Evolutionary conservation across 2,888 invertebrate species (phyloP).

Genomic region (Pasiphila rectangulata): DNA sequence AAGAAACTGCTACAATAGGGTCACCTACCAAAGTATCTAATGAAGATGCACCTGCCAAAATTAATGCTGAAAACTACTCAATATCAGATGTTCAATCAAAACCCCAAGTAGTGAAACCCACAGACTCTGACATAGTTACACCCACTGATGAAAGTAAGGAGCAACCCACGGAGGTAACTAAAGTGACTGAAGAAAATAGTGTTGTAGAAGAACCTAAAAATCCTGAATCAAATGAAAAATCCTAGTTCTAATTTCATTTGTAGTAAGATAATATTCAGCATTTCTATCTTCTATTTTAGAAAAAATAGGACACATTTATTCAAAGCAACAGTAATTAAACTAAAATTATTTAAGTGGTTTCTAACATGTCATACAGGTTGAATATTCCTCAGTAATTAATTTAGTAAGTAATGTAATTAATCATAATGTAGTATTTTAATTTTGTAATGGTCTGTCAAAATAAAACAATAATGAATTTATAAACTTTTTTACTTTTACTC

Average conservation of each 20-base stretch:
- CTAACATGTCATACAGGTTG: slow-evolving; percentile 8
- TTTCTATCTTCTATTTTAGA: slow-evolving; percentile 8
- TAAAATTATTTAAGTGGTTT: slow-evolving; percentile 1
- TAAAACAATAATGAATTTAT: slow-evolving; percentile 21
- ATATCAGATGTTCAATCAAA: slow-evolving; percentile 71
- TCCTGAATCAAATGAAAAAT: slow-evolving; percentile 17
- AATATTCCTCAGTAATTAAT: slow-evolving; percentile 1
- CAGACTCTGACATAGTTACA: not conserved
- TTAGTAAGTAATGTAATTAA: slow-evolving; percentile 12
- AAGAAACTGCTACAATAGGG: slow-evolving; percentile 32
- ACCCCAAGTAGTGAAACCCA: slow-evolving; percentile 39
- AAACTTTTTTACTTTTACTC: not conserved
- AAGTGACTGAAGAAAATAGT: slow-evolving; percentile 29
- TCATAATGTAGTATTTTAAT: slow-evolving; percentile 34
- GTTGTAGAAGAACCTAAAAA: slow-evolving; percentile 33
- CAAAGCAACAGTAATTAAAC: too few species aligned
- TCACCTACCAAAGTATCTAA: slow-evolving; percentile 32
- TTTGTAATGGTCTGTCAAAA: slow-evolving; percentile 21
- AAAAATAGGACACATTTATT: too few species aligned
- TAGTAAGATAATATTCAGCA: slow-evolving; percentile 7
- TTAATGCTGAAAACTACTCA: slow-evolving; percentile 63
- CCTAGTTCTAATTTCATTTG: slow-evolving; percentile 5
- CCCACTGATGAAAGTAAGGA: slow-evolving; percentile 20
- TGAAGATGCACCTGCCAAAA: slow-evolving; percentile 38
- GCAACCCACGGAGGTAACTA: slow-evolving; percentile 12